These are phyloP conservation scores for Intellagama lesueurii DNA, from an alignment of 2,797 vertebrate species.

Conservation along the genomic window DNA sequence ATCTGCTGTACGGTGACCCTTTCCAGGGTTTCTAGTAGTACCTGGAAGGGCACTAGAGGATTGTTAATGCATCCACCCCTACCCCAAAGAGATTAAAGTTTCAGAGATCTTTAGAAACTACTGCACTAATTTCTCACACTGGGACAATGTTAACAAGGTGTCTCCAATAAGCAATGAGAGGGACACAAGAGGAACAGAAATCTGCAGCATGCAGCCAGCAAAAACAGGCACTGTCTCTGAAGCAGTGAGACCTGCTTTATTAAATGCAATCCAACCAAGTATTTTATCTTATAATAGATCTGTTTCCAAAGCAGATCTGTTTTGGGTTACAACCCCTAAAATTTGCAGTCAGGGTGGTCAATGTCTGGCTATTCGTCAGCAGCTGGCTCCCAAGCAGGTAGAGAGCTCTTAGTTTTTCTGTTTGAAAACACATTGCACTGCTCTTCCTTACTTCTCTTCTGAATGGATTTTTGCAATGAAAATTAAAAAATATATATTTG, in stretches of 20 bases:
- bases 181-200: not conserved
- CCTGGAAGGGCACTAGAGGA: no score
- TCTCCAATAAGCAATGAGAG: not conserved
- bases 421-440: not conserved
- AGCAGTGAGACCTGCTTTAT: not conserved
- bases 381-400: no score
- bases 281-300: not conserved
- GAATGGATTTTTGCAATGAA: not conserved
- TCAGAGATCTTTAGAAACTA: not conserved
- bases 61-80: no score
- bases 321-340: no score
- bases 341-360: no score
- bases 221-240: not conserved
- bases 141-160: not conserved
- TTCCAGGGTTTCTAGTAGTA: no score
- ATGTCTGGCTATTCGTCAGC: no score
- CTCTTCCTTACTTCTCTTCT: not conserved
- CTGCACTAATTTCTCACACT: not conserved
- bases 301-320: not conserved
- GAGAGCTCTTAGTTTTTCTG: not conserved
- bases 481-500: not conserved
- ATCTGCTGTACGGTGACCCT: no score
- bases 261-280: not conserved
- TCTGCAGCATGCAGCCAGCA: not conserved
- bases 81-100: no score